Percentiles rank a stretch among this genome's conserved stretches.
Conservation (phyloP, 2,888 invertebrate species). For the Lasioglossum lativentre region DNA sequence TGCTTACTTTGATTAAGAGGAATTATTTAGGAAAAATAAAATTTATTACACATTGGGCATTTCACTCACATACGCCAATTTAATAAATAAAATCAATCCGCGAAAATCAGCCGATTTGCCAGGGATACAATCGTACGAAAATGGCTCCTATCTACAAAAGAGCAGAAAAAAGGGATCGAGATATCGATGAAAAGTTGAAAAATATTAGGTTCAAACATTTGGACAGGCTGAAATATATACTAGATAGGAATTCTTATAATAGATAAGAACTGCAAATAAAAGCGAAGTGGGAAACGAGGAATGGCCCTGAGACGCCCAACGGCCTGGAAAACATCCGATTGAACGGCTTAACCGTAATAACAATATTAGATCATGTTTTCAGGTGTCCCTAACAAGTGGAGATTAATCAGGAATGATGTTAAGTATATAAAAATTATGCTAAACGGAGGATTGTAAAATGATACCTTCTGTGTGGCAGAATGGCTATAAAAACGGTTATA, state of each 20-base stretch:
- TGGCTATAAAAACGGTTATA: neutral
- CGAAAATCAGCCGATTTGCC: no score
- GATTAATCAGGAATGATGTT: neutral
- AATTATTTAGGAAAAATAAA: neutral
- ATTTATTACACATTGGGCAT: neutral
- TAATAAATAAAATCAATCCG: neutral
- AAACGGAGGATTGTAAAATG: neutral
- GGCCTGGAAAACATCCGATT: neutral
- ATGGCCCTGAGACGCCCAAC: neutral
- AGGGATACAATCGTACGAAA: neutral
- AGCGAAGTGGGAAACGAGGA: neutral
- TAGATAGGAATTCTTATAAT: neutral
- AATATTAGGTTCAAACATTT: neutral
- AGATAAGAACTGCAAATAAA: neutral
- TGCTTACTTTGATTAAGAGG: neutral
- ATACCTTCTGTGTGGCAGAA: neutral
- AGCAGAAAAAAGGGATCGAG: neutral
- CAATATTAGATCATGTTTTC: neutral
- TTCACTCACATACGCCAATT: no score
- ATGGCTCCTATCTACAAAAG: neutral
- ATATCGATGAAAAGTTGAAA: neutral
- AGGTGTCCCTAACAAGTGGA: neutral
- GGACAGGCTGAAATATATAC: neutral
- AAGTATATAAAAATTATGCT: neutral
- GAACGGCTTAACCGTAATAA: neutral